phyloP scores from a whole-genome alignment of 2,113 vertebrate species.

The Antidorcas marsupialis region DNA sequence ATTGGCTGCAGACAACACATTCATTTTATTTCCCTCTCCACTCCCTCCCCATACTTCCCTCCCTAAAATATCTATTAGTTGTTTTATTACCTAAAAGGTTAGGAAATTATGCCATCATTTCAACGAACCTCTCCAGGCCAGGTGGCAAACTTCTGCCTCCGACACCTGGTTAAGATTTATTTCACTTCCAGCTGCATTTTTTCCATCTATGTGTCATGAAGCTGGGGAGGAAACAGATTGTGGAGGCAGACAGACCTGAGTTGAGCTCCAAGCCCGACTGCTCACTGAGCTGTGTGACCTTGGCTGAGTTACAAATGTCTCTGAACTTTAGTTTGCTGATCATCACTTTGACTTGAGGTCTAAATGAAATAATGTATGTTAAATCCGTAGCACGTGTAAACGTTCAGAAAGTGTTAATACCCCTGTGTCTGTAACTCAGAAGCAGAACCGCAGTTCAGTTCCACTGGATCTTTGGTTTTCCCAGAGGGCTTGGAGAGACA shows the following conservation, averaged over 20 bases:
- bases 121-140: neutral
- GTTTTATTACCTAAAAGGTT: constrained; percentile 34
- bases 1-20: neutral
- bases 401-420: neutral
- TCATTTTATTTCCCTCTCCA: neutral
- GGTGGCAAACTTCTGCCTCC: constrained; percentile 51
- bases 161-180: constrained; percentile 43
- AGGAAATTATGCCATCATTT: constrained; percentile 56
- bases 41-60: neutral
- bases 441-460: neutral
- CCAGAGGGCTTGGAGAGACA: neutral
- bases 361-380: neutral
- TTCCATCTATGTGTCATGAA: neutral
- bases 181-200: constrained; percentile 21
- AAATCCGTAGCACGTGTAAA: neutral
- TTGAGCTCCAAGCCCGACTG: neutral
- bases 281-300: neutral
- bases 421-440: neutral
- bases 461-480: neutral
- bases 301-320: neutral
- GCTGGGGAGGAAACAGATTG: neutral
- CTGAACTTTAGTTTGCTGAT: neutral
- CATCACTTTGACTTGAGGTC: neutral
- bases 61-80: constrained; percentile 6
- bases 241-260: neutral